These are phyloP conservation scores for Aphis gossypii DNA, from an alignment of 1,140 invertebrate species.

Conservation along the genomic window DNA sequence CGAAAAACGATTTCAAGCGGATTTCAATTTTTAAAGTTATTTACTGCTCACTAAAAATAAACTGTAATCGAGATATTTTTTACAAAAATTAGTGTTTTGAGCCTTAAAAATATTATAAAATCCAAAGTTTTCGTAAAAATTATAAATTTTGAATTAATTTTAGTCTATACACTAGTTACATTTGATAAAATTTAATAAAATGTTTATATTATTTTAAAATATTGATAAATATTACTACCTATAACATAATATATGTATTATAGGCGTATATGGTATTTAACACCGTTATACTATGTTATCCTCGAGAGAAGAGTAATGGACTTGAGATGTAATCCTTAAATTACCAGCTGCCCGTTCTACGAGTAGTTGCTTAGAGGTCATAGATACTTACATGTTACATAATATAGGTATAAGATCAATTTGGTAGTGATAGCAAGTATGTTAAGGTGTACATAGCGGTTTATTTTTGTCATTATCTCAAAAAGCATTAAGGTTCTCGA, in stretches of 20 bases:
- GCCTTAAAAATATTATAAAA: background rate
- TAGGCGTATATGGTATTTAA: background rate
- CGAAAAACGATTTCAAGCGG: background rate
- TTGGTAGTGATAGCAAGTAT: background rate
- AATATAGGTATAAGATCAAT: background rate
- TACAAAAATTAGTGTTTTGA: background rate
- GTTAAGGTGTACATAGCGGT: background rate
- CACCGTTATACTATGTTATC: background rate
- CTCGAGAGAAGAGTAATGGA: no score
- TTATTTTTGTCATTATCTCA: background rate
- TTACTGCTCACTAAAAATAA: background rate
- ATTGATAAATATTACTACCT: background rate
- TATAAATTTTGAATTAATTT: background rate
- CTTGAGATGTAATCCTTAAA: no score
- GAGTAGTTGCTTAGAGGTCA: no score
- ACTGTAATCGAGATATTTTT: background rate
- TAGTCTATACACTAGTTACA: background rate
- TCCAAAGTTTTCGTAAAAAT: background rate
- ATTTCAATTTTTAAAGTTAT: background rate
- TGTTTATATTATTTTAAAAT: background rate
- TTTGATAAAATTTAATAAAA: background rate
- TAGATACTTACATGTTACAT: background rate
- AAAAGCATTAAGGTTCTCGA: background rate
- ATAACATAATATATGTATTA: no score
- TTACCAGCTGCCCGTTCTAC: no score